phyloP scores from a whole-genome alignment of 2,888 invertebrate genomes.

The Drosophila neotestacea region DNA sequence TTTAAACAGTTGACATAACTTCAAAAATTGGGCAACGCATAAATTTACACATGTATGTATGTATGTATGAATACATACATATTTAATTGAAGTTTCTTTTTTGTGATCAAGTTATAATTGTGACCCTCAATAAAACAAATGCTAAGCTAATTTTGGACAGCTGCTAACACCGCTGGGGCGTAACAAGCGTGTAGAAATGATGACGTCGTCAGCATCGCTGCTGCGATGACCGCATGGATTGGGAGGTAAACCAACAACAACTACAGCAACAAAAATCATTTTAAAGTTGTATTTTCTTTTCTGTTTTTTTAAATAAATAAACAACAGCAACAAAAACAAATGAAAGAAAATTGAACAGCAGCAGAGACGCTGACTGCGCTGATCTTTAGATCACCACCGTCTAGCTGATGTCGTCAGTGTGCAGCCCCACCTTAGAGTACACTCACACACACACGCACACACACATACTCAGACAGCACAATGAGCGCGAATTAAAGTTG shows the following conservation, averaged over 20 bases:
- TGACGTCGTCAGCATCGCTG: slow-evolving; percentile 54
- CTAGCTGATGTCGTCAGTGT: slow-evolving; percentile 56
- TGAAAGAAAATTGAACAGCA: slow-evolving; percentile 33
- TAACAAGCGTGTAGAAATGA: slow-evolving; percentile 60
- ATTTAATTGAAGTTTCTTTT: slow-evolving; percentile 8
- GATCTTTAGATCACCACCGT: slow-evolving; percentile 47
- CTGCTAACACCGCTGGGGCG: slow-evolving; percentile 58
- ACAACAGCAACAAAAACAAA: slow-evolving; percentile 17
- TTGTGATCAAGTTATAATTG: slow-evolving; percentile 42
- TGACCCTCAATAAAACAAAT: slow-evolving; percentile 38
- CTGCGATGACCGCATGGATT: slow-evolving; percentile 55
- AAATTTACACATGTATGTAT: background rate
- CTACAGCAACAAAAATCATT: background rate
- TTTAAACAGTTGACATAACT: slow-evolving; percentile 20
- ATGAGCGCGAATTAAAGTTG: slow-evolving; percentile 53
- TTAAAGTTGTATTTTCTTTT: slow-evolving; percentile 6
- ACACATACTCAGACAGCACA: slow-evolving; percentile 24
- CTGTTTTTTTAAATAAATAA: slow-evolving; percentile 25
- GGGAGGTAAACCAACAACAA: slow-evolving; percentile 1
- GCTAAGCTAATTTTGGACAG: slow-evolving; percentile 42
- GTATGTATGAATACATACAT: background rate
- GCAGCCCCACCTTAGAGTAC: slow-evolving; percentile 68
- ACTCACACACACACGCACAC: slow-evolving; percentile 24
- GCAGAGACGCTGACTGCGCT: slow-evolving; percentile 43
- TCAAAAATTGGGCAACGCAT: slow-evolving; percentile 4